Evolutionary conservation across 37 sponge, comb jelly and placozoan species (phyloP).

Genomic region (Haliclona indistincta): DNA sequence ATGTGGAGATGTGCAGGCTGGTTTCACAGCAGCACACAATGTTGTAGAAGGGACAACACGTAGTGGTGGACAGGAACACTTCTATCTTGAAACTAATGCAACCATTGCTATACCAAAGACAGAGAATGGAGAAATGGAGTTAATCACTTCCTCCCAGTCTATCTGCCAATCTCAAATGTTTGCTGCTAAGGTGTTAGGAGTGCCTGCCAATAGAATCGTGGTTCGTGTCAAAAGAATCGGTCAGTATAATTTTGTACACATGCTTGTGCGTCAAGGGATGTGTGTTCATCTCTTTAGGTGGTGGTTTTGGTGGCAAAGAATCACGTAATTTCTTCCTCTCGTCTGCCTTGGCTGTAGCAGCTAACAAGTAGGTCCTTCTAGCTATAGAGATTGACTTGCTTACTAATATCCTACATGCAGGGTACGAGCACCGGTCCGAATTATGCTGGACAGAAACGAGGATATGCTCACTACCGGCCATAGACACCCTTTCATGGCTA

Average conservation of each 20-base stretch:
- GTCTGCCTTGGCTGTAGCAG: slow-evolving; percentile 81
- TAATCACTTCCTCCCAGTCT: slow-evolving; percentile 70
- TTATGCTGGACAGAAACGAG: slow-evolving; percentile 82
- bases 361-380: slow-evolving; percentile 57
- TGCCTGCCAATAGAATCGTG: slow-evolving; percentile 67
- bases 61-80: slow-evolving; percentile 90
- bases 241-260: slow-evolving; percentile 6
- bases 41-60: slow-evolving; percentile 47
- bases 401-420: slow-evolving; percentile 3
- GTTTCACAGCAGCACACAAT: slow-evolving; percentile 26
- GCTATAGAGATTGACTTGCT: neutral
- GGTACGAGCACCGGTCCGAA: slow-evolving; percentile 51
- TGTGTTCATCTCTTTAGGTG: slow-evolving; percentile 43
- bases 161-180: slow-evolving; percentile 36
- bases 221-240: slow-evolving; percentile 77
- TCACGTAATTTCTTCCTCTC: slow-evolving; percentile 44
- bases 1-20: slow-evolving; percentile 52
- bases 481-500: slow-evolving; percentile 78
- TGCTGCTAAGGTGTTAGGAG: slow-evolving; percentile 74
- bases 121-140: slow-evolving; percentile 79
- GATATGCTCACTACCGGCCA: slow-evolving; percentile 82
- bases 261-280: no score
- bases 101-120: slow-evolving; percentile 73
- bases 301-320: slow-evolving; percentile 95
- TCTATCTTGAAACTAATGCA: slow-evolving; percentile 87